Evolutionary conservation across 2,888 invertebrate genomes (phyloP).

Genomic region (Parascotia fuliginaria): DNA sequence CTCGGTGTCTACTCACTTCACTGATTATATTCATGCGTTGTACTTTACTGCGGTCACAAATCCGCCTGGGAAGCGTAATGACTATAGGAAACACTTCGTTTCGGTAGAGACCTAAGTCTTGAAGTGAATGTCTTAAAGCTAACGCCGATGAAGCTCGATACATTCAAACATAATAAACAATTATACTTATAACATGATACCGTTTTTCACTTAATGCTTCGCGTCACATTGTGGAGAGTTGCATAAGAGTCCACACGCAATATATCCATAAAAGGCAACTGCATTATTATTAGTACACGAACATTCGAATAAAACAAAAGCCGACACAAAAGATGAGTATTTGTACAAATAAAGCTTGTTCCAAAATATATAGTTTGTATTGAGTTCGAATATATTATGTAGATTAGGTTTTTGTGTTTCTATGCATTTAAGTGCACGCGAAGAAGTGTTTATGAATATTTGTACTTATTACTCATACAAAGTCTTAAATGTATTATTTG

Average conservation of each 20-base stretch:
- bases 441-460: background rate
- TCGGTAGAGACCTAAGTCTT: no score
- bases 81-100: no score
- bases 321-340: background rate
- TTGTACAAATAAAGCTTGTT: background rate
- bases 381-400: background rate
- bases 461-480: background rate
- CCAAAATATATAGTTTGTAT: background rate
- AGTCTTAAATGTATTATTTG: background rate
- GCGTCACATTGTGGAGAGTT: background rate
- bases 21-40: no score
- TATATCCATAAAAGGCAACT: background rate
- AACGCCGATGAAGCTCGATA: no score
- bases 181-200: no score
- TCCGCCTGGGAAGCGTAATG: no score
- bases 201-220: no score
- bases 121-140: no score
- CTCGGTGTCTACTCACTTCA: no score
- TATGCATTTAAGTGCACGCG: background rate
- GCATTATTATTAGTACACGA: background rate
- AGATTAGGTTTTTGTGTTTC: background rate
- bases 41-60: no score
- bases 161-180: no score
- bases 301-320: background rate
- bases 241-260: background rate